Percentiles rank a stretch among this genome's conserved stretches.
phyloP scores from a whole-genome alignment of 2,113 vertebrate species.

The Chaetura pelagica region DNA sequence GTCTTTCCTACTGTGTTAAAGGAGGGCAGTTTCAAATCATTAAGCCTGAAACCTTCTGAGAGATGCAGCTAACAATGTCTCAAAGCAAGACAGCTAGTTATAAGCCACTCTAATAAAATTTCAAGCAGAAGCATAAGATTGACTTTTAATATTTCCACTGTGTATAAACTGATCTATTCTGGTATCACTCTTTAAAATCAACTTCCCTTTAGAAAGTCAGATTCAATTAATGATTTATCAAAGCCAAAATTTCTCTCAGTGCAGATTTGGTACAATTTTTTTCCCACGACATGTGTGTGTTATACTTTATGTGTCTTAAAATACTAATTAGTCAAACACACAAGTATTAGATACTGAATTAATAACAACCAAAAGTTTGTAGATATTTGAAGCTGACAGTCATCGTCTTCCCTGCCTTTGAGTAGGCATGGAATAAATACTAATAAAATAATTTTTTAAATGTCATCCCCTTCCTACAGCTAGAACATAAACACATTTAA shows the following conservation, averaged over 20 bases:
- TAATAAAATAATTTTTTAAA: not conserved
- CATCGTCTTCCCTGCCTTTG: not conserved
- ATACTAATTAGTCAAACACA: not conserved
- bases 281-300: not conserved
- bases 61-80: not conserved
- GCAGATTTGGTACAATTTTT: not conserved
- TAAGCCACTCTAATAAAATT: not conserved
- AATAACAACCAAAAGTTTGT: not conserved
- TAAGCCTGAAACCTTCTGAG: not conserved
- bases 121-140: not conserved
- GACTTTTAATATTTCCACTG: not conserved
- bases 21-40: conserved; percentile 15
- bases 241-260: not conserved
- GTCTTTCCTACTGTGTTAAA: not conserved
- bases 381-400: not conserved
- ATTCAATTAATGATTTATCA: not conserved
- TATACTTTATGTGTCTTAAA: not conserved
- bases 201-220: not conserved
- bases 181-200: not conserved
- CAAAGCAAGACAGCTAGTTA: not conserved
- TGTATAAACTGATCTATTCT: not conserved
- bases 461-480: not conserved
- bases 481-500: not conserved
- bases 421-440: not conserved
- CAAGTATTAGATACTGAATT: not conserved